Evolutionary conservation across 2,113 vertebrate genomes (phyloP).

Genomic region (Nothobranchius furzeri): DNA sequence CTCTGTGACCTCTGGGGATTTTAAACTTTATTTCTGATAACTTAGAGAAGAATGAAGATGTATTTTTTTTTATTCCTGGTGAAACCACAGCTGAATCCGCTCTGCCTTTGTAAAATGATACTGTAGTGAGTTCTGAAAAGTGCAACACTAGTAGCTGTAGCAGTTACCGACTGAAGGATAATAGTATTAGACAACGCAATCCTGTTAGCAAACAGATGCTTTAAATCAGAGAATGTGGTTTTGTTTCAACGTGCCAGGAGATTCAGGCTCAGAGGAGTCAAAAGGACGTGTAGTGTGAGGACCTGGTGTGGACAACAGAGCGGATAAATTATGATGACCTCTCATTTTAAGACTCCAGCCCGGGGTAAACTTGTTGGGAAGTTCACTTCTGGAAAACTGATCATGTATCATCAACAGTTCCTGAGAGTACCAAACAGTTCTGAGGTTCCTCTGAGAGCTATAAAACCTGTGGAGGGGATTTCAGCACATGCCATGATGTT

Average conservation of each 20-base stretch:
- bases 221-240: background rate
- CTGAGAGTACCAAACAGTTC: too few relatives aligned
- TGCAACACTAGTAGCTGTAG: background rate
- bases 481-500: too few relatives aligned
- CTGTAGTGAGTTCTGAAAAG: background rate
- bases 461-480: too few relatives aligned
- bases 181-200: background rate
- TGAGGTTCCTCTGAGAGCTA: too few relatives aligned
- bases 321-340: too few relatives aligned
- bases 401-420: too few relatives aligned
- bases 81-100: background rate
- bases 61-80: background rate
- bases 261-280: background rate
- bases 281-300: background rate
- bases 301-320: too few relatives aligned
- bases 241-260: background rate
- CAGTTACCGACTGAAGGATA: background rate
- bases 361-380: too few relatives aligned
- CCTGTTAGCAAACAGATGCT: background rate
- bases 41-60: slow-evolving; percentile 16
- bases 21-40: slow-evolving; percentile 17
- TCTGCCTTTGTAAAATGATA: background rate
- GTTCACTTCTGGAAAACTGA: too few relatives aligned
- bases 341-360: too few relatives aligned
- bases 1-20: slow-evolving; percentile 28